Base-by-base conservation (phyloP, 2,113 vertebrate genomes). In the Pelmatolapia mariae region DNA sequence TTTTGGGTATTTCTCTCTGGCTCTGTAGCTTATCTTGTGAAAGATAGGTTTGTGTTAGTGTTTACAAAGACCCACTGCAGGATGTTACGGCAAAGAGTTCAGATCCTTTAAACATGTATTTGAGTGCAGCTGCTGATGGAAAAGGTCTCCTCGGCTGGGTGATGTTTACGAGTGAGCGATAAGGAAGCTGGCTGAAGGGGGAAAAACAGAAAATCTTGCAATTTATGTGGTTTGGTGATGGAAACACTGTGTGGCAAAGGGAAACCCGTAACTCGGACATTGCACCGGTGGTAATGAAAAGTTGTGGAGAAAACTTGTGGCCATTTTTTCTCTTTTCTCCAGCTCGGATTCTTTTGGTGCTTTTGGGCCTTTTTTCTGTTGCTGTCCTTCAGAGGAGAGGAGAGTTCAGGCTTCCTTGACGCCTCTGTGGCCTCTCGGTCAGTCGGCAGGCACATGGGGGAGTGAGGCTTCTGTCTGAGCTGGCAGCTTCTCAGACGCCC, bases 401-500 rank as follows among this genome's bases (percentile, higher is more conserved):
- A 63, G 59, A 57, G 54, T 45, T 38, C 5, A n/a, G 45, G 73
- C 45, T 31, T 50, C 73, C 73, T 31, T 47, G 73, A 78, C 4
- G 26, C 45, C 4, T 50, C 26, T n/a, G 79, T 18, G 91, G 89
- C 90, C 86, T 84, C 86, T 91, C 18, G 87, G 94, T 87, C 89
- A 89, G 87, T 89, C 87, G 24, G 85, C 81, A 85, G 84, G 86
- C 84, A 61, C 89, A 88, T 88, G 76, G 45, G 68, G 86, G 83
- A 85, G 88, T 40, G 85, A 76, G 83, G 87, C 82, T 81, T 88
- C 87, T 90, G 90, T 91, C 89, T 91, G 89, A 83, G 83, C 93
- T 94, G 92, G 94, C 93, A 94, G 89, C 87, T 68, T 71, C 86
- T 92, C 81, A 71, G 90, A 91, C 33, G 82, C 94, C 95, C 88